Evolutionary conservation across 2,888 invertebrate genomes (phyloP), one percentile per base, ranked within the genome.

Genomic region (Harpalus rufipes): DNA sequence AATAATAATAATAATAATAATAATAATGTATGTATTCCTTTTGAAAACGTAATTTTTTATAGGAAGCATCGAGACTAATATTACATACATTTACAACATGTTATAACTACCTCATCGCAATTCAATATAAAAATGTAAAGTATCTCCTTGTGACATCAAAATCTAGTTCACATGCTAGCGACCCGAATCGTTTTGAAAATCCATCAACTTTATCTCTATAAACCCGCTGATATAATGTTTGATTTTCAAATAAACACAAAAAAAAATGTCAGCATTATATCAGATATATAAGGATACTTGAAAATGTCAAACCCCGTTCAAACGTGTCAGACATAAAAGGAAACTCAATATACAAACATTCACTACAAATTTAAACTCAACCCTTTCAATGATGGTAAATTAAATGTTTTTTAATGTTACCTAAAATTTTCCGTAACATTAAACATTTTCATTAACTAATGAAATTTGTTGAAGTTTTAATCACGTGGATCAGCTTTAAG

Each of bases 371-470:
- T 74, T 74, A 51, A 74, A 8, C 74, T 14, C 25, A 74, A 12
- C 68, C 68, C 68, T 68, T 68, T 68, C 12, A 32, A 0, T 68
- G 39, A 68, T 68, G 39, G 39, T 6, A 25, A 68, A 68, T 68
- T 39, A 68, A 68, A 68, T 68, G 68, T 68, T 68, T 68, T 74
- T 56, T 74, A 74, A 74, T 74, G 56, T 56, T 51, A 56, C 51
- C 56, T n/a, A 74, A 74, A 74, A 44, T 80, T 80, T 80, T 80
- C 61, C 25, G 14, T 16, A 80, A 39, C 79, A 80, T 80, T 58
- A 25, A 58, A 80, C 58, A 58, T 61, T 58, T 80, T 80, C 79
- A 79, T 59, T 79, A 79, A 59, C 44, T 79, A 80, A 80, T 59
- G 58, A 61, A 41, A 80, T 79, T 79, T 79, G 59, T 59, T 32